phyloP scores from a whole-genome alignment of 2,113 vertebrate genomes.

The Progne subis region DNA sequence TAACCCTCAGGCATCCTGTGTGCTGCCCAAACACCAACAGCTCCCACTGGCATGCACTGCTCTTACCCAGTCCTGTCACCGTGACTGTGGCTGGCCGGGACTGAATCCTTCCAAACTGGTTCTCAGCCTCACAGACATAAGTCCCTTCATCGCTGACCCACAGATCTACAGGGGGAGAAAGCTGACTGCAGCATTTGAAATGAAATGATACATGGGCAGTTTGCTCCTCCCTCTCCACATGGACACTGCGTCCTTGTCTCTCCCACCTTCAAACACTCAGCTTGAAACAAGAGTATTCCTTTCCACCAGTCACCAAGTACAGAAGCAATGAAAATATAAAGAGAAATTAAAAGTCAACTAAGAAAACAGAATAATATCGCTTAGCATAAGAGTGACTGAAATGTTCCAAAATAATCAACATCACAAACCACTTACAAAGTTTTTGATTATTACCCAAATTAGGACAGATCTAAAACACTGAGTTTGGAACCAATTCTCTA shows the following conservation, averaged over 20 bases:
- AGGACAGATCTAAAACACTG: background rate
- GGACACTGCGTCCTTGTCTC: background rate
- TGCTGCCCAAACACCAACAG: background rate
- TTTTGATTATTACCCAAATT: background rate
- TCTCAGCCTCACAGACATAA: conserved; percentile 93
- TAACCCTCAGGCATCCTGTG: background rate
- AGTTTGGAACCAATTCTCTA: background rate
- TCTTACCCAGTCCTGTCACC: conserved; percentile 92
- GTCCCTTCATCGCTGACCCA: conserved; percentile 90
- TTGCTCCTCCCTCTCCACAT: background rate
- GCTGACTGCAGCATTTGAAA: background rate
- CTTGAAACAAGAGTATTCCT: background rate
- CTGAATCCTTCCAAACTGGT: conserved; percentile 91
- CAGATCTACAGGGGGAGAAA: conserved; percentile 73
- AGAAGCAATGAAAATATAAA: background rate
- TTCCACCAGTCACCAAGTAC: background rate
- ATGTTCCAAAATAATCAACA: background rate
- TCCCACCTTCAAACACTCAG: background rate
- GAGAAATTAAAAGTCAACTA: background rate
- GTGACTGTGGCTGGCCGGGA: conserved; percentile 78
- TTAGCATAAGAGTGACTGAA: background rate
- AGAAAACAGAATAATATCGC: background rate
- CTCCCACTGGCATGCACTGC: background rate
- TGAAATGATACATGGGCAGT: background rate
- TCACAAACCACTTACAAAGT: background rate